These are phyloP conservation scores for Anseranas semipalmata DNA, from an alignment of 2,113 vertebrate species.

Conservation along the genomic window DNA sequence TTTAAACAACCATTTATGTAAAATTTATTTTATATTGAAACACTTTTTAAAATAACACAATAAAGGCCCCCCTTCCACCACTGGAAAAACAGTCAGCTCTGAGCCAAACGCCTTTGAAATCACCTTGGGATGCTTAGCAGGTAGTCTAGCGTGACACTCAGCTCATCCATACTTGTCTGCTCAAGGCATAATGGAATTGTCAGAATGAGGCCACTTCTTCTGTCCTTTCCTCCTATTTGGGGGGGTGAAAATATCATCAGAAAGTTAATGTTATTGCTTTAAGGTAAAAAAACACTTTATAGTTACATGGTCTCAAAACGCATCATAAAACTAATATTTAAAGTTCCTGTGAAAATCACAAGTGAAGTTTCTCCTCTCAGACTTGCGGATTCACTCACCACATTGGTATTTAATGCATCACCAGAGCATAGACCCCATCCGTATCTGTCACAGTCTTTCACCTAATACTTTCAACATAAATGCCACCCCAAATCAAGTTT, in stretches of 20 bases:
- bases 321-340: not conserved
- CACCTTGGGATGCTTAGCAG: constrained; percentile 98
- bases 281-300: not conserved
- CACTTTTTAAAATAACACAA: too few species aligned
- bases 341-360: not conserved
- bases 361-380: not conserved
- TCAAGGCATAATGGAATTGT: constrained; percentile 96
- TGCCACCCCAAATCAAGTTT: not conserved
- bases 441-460: not conserved
- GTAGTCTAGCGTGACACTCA: constrained; percentile 95
- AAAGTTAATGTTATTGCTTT: not conserved
- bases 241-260: constrained; percentile 16
- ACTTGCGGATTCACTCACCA: not conserved
- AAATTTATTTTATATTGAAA: not conserved
- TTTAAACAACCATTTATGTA: not conserved
- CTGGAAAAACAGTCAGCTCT: not conserved
- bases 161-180: constrained; percentile 98
- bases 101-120: constrained; percentile 61
- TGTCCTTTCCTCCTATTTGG: constrained; percentile 92
- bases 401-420: not conserved
- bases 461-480: not conserved
- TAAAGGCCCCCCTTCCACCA: too few species aligned
- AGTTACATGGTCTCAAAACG: not conserved
- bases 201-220: constrained; percentile 97
- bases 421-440: not conserved